Evolutionary conservation across 2,113 vertebrate genomes (phyloP).

Genomic region (Ammodytes marinus): DNA sequence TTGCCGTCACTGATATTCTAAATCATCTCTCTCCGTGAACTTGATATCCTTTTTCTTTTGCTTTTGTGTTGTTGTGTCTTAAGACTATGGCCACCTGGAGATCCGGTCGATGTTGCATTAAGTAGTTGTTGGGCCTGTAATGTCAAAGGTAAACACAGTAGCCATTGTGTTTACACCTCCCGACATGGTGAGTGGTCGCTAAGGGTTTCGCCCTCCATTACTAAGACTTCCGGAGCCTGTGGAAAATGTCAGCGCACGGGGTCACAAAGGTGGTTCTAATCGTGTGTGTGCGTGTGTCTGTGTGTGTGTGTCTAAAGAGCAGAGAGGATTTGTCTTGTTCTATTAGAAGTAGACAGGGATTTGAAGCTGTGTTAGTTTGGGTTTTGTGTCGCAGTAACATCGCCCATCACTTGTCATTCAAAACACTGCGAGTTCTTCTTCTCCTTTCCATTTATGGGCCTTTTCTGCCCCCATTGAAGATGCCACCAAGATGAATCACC

Average conservation of each 20-base stretch:
- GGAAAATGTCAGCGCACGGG: slow-evolving; percentile 48
- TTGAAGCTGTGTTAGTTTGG: slow-evolving; percentile 43
- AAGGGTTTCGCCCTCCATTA: slow-evolving; percentile 33
- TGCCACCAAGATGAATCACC: slow-evolving; percentile 61
- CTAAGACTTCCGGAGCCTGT: slow-evolving; percentile 15
- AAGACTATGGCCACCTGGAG: neutral
- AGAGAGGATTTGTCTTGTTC: slow-evolving; percentile 38
- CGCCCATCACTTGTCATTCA: slow-evolving; percentile 37
- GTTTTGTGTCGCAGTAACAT: slow-evolving; percentile 53
- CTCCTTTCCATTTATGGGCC: slow-evolving; percentile 60
- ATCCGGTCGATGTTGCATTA: neutral
- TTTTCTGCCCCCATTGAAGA: slow-evolving; percentile 40
- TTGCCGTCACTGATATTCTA: too few species aligned
- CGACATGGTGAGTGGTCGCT: neutral
- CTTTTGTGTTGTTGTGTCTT: neutral
- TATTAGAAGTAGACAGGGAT: slow-evolving; percentile 44
- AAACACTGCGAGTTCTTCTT: slow-evolving; percentile 23
- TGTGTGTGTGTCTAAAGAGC: slow-evolving; percentile 13
- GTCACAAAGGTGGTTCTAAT: slow-evolving; percentile 31
- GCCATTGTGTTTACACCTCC: slow-evolving; percentile 11
- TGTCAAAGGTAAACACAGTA: slow-evolving; percentile 17
- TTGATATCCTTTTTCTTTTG: neutral
- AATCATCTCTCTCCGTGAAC: too few species aligned
- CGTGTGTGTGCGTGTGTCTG: neutral
- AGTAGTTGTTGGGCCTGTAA: neutral